Evolutionary conservation across 2,113 vertebrate species (phyloP).

Genomic region (Anas platyrhynchos): DNA sequence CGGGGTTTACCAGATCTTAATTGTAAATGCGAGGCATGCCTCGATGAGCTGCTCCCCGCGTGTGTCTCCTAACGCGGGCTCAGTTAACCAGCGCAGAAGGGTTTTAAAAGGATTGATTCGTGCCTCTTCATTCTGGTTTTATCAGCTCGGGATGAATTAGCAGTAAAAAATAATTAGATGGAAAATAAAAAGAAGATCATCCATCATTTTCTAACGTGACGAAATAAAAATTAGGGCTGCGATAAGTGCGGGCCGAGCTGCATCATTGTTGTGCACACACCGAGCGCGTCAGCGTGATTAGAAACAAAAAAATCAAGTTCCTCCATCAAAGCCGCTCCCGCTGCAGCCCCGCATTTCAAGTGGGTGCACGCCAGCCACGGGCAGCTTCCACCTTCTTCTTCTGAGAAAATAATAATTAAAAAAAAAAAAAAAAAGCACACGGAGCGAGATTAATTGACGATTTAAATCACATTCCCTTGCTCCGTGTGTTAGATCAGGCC

Average conservation of each 20-base stretch:
- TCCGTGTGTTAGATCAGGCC: background rate
- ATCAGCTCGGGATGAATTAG: slow-evolving; percentile 2
- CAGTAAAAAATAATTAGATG: slow-evolving; percentile 2
- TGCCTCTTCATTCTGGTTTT: slow-evolving; percentile 9
- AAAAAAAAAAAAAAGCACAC: background rate
- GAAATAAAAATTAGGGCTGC: slow-evolving; percentile 31
- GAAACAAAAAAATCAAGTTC: background rate
- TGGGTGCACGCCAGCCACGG: background rate
- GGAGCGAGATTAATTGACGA: background rate
- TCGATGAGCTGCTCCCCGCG: slow-evolving; percentile 19
- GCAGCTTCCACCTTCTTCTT: background rate
- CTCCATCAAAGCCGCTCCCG: background rate
- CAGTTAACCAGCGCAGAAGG: background rate
- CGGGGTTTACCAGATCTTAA: background rate
- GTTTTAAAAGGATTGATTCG: background rate
- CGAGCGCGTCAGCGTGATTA: slow-evolving; percentile 3
- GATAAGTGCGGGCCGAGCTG: background rate
- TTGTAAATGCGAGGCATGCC: slow-evolving; percentile 5
- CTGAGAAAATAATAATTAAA: background rate
- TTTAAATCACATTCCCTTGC: accelerated
- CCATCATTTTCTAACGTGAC: background rate
- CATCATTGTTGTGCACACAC: background rate
- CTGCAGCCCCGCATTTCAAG: background rate
- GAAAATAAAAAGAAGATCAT: background rate
- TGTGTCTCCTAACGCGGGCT: background rate